Evolutionary conservation across 2,113 vertebrate species (phyloP).

Genomic region (Pagrus major): DNA sequence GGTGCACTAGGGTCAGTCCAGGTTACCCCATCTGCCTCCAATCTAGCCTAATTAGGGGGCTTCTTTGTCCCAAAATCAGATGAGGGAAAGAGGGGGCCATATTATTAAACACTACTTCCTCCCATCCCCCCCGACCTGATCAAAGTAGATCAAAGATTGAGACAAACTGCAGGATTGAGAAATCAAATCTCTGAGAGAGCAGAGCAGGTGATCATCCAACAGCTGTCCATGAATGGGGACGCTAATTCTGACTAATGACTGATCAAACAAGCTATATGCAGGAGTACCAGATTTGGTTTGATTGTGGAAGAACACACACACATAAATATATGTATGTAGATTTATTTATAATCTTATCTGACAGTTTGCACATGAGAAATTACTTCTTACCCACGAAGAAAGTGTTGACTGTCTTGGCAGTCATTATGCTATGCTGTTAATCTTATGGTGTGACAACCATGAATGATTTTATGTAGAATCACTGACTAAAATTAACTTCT

Average conservation of each 20-base stretch:
- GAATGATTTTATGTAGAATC: constrained; percentile 9
- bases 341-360: not conserved
- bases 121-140: constrained; percentile 59
- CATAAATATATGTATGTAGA: not conserved
- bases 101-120: constrained; percentile 76
- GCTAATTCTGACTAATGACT: constrained; percentile 35
- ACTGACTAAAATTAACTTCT: not conserved
- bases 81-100: constrained; percentile 63
- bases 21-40: constrained; percentile 88
- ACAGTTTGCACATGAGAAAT: not conserved
- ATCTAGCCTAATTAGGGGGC: constrained; percentile 85
- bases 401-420: not conserved
- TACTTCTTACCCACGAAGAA: not conserved
- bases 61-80: constrained; percentile 85
- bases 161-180: constrained; percentile 65
- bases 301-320: constrained; percentile 15
- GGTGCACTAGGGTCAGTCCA: constrained; percentile 80
- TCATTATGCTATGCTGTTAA: constrained; percentile 2
- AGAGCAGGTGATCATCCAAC: constrained; percentile 64
- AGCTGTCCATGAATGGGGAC: constrained; percentile 50
- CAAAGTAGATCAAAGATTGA: constrained; percentile 77
- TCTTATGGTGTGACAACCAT: not conserved
- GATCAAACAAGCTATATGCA: not conserved
- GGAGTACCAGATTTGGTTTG: not conserved
- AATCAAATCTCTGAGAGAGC: constrained; percentile 58